A percentile compares a stretch with the other conserved stretches of the same genome.
Evolutionary conservation across 2,113 vertebrate genomes (phyloP).

Genomic region (Centropus unirufus): DNA sequence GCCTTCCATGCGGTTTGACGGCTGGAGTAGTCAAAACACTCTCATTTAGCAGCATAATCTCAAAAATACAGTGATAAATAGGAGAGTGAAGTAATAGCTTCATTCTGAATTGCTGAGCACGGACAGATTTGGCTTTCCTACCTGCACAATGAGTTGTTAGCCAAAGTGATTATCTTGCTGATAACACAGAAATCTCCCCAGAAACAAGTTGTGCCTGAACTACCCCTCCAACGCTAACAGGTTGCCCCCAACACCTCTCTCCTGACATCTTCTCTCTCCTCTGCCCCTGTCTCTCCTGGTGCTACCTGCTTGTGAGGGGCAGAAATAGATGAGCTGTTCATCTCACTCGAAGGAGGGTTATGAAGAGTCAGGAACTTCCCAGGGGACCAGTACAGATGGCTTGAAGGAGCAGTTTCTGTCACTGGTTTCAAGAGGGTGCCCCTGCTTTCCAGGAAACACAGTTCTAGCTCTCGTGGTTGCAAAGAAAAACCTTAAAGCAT

Average conservation of each 20-base stretch:
- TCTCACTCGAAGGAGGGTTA: fast-evolving
- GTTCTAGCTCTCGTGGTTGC: not conserved
- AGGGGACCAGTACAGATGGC: not conserved
- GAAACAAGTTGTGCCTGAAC: not conserved
- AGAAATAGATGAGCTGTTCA: not conserved
- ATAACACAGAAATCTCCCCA: not conserved
- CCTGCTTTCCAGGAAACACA: not conserved
- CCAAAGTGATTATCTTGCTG: not conserved
- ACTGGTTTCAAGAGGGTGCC: not conserved
- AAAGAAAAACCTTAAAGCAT: not conserved
- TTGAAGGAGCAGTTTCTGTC: not conserved
- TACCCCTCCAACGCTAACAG: not conserved
- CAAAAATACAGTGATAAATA: not conserved
- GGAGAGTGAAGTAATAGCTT: not conserved
- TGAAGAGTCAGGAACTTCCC: fast-evolving
- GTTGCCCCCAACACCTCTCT: not conserved
- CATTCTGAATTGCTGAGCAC: not conserved
- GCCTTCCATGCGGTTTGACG: not conserved
- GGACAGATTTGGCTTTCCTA: not conserved
- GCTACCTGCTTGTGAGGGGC: not conserved
- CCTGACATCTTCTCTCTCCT: not conserved
- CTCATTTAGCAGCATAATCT: not conserved
- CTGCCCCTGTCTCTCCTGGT: not conserved
- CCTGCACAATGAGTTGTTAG: not conserved
- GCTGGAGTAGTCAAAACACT: not conserved